Percentiles rank a stretch among this genome's conserved stretches.
Conservation (phyloP, 2,888 invertebrate genomes). For the Aleiodes alternator region DNA sequence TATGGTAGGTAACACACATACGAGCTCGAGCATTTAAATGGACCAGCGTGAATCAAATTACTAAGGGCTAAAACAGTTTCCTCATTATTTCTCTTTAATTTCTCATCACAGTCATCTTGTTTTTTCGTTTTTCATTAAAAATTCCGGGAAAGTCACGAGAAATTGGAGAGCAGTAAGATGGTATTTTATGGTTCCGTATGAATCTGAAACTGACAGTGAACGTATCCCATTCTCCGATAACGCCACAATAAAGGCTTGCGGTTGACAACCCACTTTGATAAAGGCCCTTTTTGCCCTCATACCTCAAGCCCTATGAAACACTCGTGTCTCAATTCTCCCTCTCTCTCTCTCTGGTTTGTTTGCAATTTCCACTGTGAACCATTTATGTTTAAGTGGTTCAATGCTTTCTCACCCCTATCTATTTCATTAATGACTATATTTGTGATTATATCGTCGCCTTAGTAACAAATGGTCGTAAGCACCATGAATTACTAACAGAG, state of each 20-base stretch:
- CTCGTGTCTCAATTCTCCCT: slow-evolving; percentile 21
- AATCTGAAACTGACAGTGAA: slow-evolving; percentile 18
- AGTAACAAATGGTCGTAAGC: too few relatives aligned
- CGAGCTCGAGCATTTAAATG: background rate
- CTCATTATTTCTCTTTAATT: background rate
- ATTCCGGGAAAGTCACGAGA: background rate
- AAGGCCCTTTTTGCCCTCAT: slow-evolving; percentile 51
- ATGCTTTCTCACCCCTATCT: slow-evolving; percentile 55
- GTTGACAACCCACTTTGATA: slow-evolving; percentile 71
- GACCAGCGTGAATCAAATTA: slow-evolving; percentile 6
- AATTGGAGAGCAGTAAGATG: slow-evolving; percentile 19
- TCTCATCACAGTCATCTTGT: too few relatives aligned
- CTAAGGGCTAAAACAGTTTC: background rate
- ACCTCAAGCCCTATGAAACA: slow-evolving; percentile 8
- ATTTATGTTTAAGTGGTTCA: slow-evolving; percentile 49
- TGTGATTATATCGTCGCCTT: slow-evolving; percentile 31
- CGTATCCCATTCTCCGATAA: slow-evolving; percentile 56
- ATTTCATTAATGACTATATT: slow-evolving; percentile 41
- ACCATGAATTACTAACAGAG: too few relatives aligned
- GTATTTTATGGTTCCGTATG: slow-evolving; percentile 26
- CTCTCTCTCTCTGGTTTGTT: slow-evolving; percentile 56
- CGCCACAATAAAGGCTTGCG: slow-evolving; percentile 67
- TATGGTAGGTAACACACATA: slow-evolving; percentile 3
- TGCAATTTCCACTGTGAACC: slow-evolving; percentile 60
- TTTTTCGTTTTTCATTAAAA: background rate